Base-by-base conservation (phyloP, 2,113 vertebrate species). In the Trematomus loennbergii region DNA sequence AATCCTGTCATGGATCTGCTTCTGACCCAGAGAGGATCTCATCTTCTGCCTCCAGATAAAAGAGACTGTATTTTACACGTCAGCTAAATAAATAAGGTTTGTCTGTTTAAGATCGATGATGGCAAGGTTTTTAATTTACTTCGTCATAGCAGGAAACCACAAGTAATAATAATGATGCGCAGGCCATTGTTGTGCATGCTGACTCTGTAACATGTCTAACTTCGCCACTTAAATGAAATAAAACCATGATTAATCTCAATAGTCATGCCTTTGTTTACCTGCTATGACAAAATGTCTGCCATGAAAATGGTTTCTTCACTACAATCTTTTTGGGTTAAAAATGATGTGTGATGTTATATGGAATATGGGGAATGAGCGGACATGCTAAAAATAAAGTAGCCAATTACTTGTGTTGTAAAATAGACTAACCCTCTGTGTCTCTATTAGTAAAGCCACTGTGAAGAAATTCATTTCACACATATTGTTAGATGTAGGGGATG, bases 391-490 rank as follows among this genome's bases (percentile, higher is more conserved):
- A 52, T 45, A 5, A 40, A 61, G 10, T 8, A n/a, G 16, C 9
- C 22, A 29, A 36, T 20, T 73, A 22, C n/a, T 64, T 59, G 50
- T 46, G 45, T 58, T 55, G 50, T 33, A 36, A 57, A 50, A 25
- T 22, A 3, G 10, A n/a, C 53, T 40, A 18, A 46, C 52, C 16
- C 48, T 66, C 18, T 65, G 29, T 67, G 18, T 49, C 49, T 68
- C n/a, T 36, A 43, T 77, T 40, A 68, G 36, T 62, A 66, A 36
- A 78, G 58, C 15, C 13, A 17, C 9, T 52, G 46, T 62, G 67
- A 62, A 67, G 9, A 67, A 48, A 72, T 75, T 67, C 29, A 75
- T 69, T 79, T 68, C 63, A n/a, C 52, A 43, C 59, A 75, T 25
- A 68, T 25, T 75, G 69, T 79, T 71, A 60, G 48, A 80, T 12